A percentile compares a stretch with the other conserved stretches of the same genome.
phyloP scores from a whole-genome alignment of 64 coral and sea anemone genomes.

The Montipora capricornis region DNA sequence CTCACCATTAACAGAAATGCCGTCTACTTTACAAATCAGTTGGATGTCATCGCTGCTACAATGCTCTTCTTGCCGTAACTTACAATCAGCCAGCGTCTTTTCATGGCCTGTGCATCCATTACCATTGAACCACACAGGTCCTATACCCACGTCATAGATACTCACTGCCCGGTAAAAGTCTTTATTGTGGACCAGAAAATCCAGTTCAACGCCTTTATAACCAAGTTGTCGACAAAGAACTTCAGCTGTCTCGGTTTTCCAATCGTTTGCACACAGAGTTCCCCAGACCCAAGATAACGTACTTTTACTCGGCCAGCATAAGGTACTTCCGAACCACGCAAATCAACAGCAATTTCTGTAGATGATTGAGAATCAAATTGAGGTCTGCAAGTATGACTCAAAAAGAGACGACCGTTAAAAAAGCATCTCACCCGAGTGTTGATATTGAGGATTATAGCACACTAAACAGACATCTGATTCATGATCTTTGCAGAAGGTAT shows the following conservation, averaged over 20 bases:
- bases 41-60: neutral
- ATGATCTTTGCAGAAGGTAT: neutral
- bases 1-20: slow-evolving; percentile 30
- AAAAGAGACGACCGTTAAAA: neutral
- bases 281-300: slow-evolving; percentile 50
- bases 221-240: slow-evolving; percentile 36
- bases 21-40: slow-evolving; percentile 11
- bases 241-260: slow-evolving; percentile 27
- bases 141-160: slow-evolving; percentile 7
- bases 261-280: slow-evolving; percentile 1
- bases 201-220: slow-evolving; percentile 27
- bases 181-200: neutral
- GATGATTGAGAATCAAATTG: neutral
- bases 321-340: slow-evolving; percentile 23
- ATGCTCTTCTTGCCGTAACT: neutral
- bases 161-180: neutral
- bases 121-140: slow-evolving; percentile 30
- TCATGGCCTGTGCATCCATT: slow-evolving; percentile 11
- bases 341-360: neutral
- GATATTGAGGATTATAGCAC: slow-evolving; percentile 22
- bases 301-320: slow-evolving; percentile 45
- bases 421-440: neutral
- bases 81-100: neutral
- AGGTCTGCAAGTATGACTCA: no score
- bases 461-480: slow-evolving; percentile 10